Percentiles rank a stretch among this genome's conserved stretches.
These are phyloP conservation scores for Rallus limicola DNA, from an alignment of 2,113 vertebrate species.

Conservation along the genomic window DNA sequence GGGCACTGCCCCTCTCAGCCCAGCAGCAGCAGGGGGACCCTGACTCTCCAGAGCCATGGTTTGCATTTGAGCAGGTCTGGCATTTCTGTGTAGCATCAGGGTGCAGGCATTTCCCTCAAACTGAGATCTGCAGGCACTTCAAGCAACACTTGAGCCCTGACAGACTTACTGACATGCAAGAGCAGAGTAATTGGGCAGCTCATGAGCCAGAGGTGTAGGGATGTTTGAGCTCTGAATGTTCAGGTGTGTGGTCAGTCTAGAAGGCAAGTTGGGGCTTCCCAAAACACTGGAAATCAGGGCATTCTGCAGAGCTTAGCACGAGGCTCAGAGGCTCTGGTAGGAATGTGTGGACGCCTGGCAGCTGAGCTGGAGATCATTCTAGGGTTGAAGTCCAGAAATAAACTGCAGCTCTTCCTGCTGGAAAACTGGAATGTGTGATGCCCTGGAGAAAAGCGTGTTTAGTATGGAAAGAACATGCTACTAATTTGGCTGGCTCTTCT, in stretches of 20 bases:
- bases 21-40: no score
- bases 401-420: neutral
- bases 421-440: neutral
- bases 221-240: neutral
- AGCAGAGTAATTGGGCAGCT: neutral
- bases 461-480: neutral
- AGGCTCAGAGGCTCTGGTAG: neutral
- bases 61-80: rapidly evolving
- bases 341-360: rapidly evolving
- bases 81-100: neutral
- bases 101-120: neutral
- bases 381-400: neutral
- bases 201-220: neutral
- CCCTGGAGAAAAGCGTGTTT: neutral
- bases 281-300: neutral
- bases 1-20: neutral
- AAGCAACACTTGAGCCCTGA: neutral
- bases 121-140: neutral
- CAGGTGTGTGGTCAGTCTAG: neutral
- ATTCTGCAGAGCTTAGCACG: neutral
- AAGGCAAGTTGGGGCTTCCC: neutral
- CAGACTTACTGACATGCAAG: neutral
- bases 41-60: neutral
- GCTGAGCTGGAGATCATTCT: neutral
- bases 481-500: neutral